phyloP scores from a whole-genome alignment of 2,113 vertebrate genomes.

The Neofelis nebulosa region DNA sequence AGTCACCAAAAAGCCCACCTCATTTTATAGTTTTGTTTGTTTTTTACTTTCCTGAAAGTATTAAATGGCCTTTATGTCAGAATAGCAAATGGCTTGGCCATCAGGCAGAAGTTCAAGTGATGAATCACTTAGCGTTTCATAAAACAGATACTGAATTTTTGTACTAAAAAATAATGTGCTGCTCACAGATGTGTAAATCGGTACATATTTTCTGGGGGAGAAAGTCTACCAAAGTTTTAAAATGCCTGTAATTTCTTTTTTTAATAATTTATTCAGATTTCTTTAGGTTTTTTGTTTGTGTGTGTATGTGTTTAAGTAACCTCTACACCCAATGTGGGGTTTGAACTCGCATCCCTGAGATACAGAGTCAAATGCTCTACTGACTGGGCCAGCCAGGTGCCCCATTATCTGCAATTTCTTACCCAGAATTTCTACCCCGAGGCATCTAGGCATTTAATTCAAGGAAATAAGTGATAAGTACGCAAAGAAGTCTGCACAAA shows the following conservation, averaged over 20 bases:
- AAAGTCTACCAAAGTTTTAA: neutral
- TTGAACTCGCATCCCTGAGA: too few species aligned
- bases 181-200: neutral
- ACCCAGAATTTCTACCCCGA: neutral
- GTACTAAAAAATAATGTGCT: constrained; percentile 1
- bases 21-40: neutral
- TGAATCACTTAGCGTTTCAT: neutral
- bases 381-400: too few species aligned
- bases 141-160: neutral
- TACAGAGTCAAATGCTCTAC: too few species aligned
- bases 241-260: neutral
- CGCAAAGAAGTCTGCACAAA: neutral
- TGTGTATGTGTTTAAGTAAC: too few species aligned
- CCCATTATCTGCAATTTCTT: neutral
- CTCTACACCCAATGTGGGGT: too few species aligned
- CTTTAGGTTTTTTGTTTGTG: too few species aligned
- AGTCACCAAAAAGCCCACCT: neutral
- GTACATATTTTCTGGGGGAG: neutral
- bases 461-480: neutral
- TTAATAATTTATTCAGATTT: too few species aligned
- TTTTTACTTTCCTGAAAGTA: neutral
- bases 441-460: neutral
- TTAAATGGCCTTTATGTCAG: neutral
- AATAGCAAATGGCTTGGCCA: neutral
- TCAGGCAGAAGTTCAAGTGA: neutral